A percentile compares a stretch with the other conserved stretches of the same genome.
phyloP scores from a whole-genome alignment of 1,140 invertebrate species.

The Papilio glaucus region DNA sequence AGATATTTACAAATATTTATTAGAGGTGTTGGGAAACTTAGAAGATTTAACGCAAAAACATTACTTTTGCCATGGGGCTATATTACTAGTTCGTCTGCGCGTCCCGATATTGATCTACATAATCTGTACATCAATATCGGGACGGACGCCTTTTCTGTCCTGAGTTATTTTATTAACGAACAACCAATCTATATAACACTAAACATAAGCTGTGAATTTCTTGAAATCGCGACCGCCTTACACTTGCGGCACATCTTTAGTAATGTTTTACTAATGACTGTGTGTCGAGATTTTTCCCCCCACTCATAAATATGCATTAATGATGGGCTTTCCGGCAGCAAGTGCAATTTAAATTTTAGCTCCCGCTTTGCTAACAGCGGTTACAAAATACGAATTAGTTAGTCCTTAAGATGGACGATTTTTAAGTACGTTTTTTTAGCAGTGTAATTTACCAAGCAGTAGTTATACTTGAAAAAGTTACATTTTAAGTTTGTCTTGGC shows the following conservation, averaged over 20 bases:
- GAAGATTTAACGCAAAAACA: too few relatives aligned
- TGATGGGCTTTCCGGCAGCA: constrained; percentile 63
- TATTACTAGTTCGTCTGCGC: too few relatives aligned
- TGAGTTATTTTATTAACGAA: neutral
- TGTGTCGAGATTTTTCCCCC: constrained; percentile 76
- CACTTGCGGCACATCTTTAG: constrained; percentile 51
- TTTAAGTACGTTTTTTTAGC: constrained; percentile 9
- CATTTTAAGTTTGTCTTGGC: neutral
- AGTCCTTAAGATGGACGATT: constrained; percentile 21
- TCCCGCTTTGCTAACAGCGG: constrained; percentile 40
- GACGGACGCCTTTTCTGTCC: too few relatives aligned
- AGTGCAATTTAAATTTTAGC: constrained; percentile 70
- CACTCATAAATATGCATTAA: constrained; percentile 79
- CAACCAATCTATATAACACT: neutral
- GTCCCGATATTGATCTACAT: too few relatives aligned
- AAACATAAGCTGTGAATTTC: neutral
- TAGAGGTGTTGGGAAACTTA: too few relatives aligned
- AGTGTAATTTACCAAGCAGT: too few relatives aligned
- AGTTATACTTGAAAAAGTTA: too few relatives aligned
- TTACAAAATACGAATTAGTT: constrained; percentile 36
- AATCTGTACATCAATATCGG: too few relatives aligned
- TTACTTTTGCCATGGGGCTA: too few relatives aligned
- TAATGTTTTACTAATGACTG: constrained; percentile 78
- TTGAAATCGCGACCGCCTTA: constrained; percentile 35
- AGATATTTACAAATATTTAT: too few relatives aligned